Base-by-base conservation (phyloP, 2,113 vertebrate species). In the Percopsis transmontana region DNA sequence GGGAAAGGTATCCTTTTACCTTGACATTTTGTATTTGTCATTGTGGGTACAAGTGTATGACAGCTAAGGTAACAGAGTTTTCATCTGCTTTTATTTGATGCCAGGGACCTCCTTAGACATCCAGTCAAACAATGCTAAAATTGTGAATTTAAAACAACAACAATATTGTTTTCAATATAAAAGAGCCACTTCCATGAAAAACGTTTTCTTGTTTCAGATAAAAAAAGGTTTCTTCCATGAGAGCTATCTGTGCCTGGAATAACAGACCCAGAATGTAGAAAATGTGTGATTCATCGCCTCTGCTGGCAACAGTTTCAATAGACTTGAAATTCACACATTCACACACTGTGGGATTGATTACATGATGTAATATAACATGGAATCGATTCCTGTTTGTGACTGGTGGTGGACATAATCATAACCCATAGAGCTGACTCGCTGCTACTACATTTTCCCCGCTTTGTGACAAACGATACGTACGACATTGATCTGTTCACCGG, bases 71-170 rank as follows among this genome's bases (percentile, higher is more conserved):
- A 67, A 77, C 55, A 3, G 20, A 70, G 58, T 72, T 40, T 62
- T 66, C 57, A 44, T 41, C 54, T n/a, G 3, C 88, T 89, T 89
- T 90, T 57, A 85, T 85, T 77, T 56, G 20, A 62, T 68, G 84
- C 84, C 88, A 87, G 77, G 70, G 62, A 75, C 77, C 74, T 73
- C 74, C 65, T 42, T 7, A 33, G 27, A 33, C 27, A n/a, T 33
- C 5, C 8, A 2, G 27, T 33, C 5, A 33, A 33, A 33, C 27
- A 33, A 33, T 33, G 27, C 8, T 33, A 33, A 33, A 33, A 33
- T 7, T 1, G 27, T 33, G 27, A 33, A 48, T 67, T 72, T 54
- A 62, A 57, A 63, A 48, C 58, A 72, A 67, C 39, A 78, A 68
- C 54, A 77, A 58, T 70, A 61, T 65, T 11, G 72, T 83, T n/a